Evolutionary conservation across 2,888 invertebrate genomes (phyloP), one percentile per base, ranked within the genome.

Genomic region (Leptinotarsa juncta): DNA sequence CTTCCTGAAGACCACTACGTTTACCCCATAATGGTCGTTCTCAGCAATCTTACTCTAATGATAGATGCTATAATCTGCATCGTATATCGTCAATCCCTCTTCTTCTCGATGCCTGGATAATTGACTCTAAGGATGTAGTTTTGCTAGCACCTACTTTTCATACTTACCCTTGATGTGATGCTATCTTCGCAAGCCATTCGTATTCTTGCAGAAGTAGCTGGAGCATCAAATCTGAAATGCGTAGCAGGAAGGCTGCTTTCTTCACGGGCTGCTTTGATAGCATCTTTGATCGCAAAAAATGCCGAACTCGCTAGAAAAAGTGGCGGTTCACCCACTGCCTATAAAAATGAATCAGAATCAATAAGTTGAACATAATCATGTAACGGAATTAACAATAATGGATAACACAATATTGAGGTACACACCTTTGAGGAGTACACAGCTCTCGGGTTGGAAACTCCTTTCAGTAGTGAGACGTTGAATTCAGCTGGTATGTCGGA

Each of bases 261-360:
- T 18, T 87, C 86, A 26, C 98, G 90, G 0, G 96, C 96, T 0
- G 95, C 93, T 80, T 90, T 89, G 71, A 98, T 93, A 0, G 98
- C 98, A 83, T 94, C 94, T 85, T 94, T 95, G 77, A 97, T 96
- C 0, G 98, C 98, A 85, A 96, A 97, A 87, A 95, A 95, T 0
- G 92, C 93, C 0, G 97, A 93, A 16, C 94, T 91, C 0, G 97
- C 96, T 78, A 98, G 89, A 85, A 98, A 97, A 5, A 98, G 87
- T 0, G 98, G 98, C 0, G 98, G 98, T 86, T 99, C 98, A 0
- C 98, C 98, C 51, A 98, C 94, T 76, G 97, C 98, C 96, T 97
- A 83, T 7, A 72, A 72, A 42, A 48, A 15, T n/a, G 51, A 18
- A 51, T 7, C 18, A 18, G 53, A 18, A 53, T 18, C 7, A 18